These are phyloP conservation scores for Hesperia comma DNA, from an alignment of 2,888 invertebrate species.

Conservation along the genomic window DNA sequence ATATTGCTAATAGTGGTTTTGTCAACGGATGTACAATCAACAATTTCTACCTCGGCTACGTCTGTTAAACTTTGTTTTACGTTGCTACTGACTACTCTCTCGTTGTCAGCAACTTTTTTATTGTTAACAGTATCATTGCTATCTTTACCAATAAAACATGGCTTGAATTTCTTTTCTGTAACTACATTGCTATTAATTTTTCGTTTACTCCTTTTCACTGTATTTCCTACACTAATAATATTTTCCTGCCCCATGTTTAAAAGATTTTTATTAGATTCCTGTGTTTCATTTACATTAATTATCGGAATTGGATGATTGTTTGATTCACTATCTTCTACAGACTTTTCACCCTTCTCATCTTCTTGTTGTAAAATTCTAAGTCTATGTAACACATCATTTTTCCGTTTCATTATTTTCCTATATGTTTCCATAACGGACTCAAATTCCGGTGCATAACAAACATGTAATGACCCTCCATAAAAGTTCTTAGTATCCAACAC, in stretches of 20 bases:
- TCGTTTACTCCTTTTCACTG: slow-evolving; percentile 47
- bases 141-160: slow-evolving; percentile 44
- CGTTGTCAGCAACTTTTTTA: slow-evolving; percentile 5
- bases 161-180: slow-evolving; percentile 46
- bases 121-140: slow-evolving; percentile 7
- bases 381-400: slow-evolving; percentile 81
- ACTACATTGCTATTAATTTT: slow-evolving; percentile 41
- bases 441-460: slow-evolving; percentile 94
- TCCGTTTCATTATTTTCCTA: slow-evolving; percentile 88
- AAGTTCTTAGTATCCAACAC: slow-evolving; percentile 92
- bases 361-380: slow-evolving; percentile 56
- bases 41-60: slow-evolving; percentile 50
- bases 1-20: slow-evolving; percentile 65
- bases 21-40: slow-evolving; percentile 65
- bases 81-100: slow-evolving; percentile 29
- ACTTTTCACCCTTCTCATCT: slow-evolving; percentile 40
- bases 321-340: not conserved
- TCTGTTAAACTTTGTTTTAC: slow-evolving; percentile 17
- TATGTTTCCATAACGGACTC: slow-evolving; percentile 90
- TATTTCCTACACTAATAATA: slow-evolving; percentile 52
- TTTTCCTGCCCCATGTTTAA: slow-evolving; percentile 70
- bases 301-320: too few species aligned
- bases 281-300: slow-evolving; percentile 17
- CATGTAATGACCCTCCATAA: slow-evolving; percentile 92
- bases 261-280: slow-evolving; percentile 1